phyloP scores from a whole-genome alignment of 1,140 invertebrate genomes.

The Temnothorax longispinosus region DNA sequence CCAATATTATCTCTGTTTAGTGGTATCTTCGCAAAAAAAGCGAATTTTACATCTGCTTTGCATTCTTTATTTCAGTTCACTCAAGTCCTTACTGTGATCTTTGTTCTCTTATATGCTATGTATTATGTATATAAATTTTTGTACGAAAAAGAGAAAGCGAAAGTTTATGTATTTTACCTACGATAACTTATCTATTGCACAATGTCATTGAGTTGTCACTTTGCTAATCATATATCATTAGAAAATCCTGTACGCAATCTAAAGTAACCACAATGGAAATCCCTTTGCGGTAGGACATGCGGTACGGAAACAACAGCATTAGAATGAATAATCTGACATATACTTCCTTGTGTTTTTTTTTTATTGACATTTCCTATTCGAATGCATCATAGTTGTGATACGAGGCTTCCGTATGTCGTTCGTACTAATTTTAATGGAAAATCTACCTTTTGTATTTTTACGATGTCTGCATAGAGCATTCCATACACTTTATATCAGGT shows the following conservation, averaged over 20 bases:
- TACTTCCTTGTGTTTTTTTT: background rate
- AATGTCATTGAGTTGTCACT: background rate
- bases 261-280: conserved; percentile 25
- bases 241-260: background rate
- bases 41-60: background rate
- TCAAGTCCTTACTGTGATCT: too few relatives aligned
- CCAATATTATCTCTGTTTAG: background rate
- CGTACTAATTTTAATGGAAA: background rate
- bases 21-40: too few relatives aligned
- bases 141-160: background rate
- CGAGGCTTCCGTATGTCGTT: background rate
- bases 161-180: background rate
- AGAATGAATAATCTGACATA: conserved; percentile 8
- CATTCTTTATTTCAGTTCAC: background rate
- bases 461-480: background rate
- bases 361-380: background rate
- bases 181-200: background rate
- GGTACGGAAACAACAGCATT: background rate
- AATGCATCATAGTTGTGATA: background rate
- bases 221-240: background rate
- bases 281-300: background rate
- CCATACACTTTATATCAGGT: background rate
- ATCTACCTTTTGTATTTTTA: background rate
- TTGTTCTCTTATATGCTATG: background rate
- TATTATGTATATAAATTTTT: background rate